Evolutionary conservation across 2,113 vertebrate genomes (phyloP).

Genomic region (Ibidorhyncha struthersii): DNA sequence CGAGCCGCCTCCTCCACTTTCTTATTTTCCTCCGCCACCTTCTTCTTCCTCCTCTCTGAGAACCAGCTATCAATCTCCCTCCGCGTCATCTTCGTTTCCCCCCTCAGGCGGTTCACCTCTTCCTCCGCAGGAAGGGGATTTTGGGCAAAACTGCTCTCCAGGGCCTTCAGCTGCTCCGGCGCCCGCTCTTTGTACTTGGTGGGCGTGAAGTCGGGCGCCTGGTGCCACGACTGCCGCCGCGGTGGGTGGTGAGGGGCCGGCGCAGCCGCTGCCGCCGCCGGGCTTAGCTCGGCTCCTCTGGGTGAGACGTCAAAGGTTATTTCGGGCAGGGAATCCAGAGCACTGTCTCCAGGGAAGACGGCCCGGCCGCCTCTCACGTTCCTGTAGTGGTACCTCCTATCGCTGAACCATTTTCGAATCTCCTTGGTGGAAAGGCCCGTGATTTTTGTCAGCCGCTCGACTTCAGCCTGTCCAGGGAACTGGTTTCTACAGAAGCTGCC

Average conservation of each 20-base stretch:
- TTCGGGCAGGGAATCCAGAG: slow-evolving; percentile 73
- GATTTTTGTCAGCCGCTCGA: slow-evolving; percentile 88
- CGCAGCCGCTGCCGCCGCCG: not conserved
- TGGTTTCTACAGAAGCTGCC: slow-evolving; percentile 90
- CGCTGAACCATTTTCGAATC: slow-evolving; percentile 98
- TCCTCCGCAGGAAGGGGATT: slow-evolving; percentile 84
- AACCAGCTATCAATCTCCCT: slow-evolving; percentile 98
- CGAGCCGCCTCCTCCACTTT: slow-evolving; percentile 73
- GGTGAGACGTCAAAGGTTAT: slow-evolving; percentile 58
- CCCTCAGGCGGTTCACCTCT: slow-evolving; percentile 90
- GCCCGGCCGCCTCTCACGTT: slow-evolving; percentile 85
- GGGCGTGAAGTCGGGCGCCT: slow-evolving; percentile 89
- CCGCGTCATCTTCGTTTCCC: slow-evolving; percentile 96
- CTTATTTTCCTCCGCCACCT: slow-evolving; percentile 78
- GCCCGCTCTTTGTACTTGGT: slow-evolving; percentile 95
- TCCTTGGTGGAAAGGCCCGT: slow-evolving; percentile 91
- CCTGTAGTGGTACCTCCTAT: slow-evolving; percentile 93
- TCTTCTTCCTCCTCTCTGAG: slow-evolving; percentile 87
- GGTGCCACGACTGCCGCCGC: slow-evolving; percentile 85
- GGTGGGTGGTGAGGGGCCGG: slow-evolving; percentile 73
- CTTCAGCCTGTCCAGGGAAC: slow-evolving; percentile 93
- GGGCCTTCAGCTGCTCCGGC: slow-evolving; percentile 88
- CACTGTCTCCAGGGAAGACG: slow-evolving; percentile 43
- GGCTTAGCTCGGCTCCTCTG: slow-evolving; percentile 70
- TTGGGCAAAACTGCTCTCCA: slow-evolving; percentile 91